Evolutionary conservation across 2,113 vertebrate species (phyloP), one percentile per base, ranked within the genome.

Genomic region (Lanius collurio): DNA sequence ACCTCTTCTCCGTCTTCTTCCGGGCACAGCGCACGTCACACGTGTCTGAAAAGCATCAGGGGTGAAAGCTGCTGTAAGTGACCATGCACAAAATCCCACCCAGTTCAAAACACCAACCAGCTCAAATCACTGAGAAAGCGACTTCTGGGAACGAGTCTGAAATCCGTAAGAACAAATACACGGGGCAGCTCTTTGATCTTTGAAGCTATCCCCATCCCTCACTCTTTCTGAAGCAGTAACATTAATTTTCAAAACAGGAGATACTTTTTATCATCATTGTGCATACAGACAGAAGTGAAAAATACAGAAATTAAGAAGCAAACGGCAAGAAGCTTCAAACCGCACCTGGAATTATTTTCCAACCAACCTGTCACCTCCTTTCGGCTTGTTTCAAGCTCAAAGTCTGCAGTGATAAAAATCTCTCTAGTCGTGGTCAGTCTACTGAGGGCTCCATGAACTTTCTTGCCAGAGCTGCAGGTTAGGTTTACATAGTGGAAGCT

Each of bases 301-400:
- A 93, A 97, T n/a, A 86, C 69, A 97, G 86, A 87, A 89, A 93
- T 89, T 44, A 76, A 91, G 76, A 11, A 96, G 93, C 68, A 95
- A 91, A 89, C 1, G 4, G 93, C 86, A 94, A 97, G 93, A 96
- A 98, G 94, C 96, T 95, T 97, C 94, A 80, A 94, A 93, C 71
- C 74, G 47, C 57, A 78, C 93, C 90, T 94, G 65, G 89, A 77
- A 87, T 97, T 90, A 90, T 90, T 97, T 97, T 97, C 97, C 97
- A 98, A 99, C 99, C 99, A 99, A 99, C 99, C 99, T 99, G 99
- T 99, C 98, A 99, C 99, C 99, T 99, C 99, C 99, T 99, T 98
- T 97, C 96, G 98, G 98, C 98, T 99, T 94, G 98, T 98, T 94
- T 99, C 99, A 97, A 99, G 98, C 97, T 99, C 99, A 98, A 99